These are phyloP conservation scores for Trialeurodes vaporariorum DNA, from an alignment of 1,140 invertebrate species.

Conservation along the genomic window DNA sequence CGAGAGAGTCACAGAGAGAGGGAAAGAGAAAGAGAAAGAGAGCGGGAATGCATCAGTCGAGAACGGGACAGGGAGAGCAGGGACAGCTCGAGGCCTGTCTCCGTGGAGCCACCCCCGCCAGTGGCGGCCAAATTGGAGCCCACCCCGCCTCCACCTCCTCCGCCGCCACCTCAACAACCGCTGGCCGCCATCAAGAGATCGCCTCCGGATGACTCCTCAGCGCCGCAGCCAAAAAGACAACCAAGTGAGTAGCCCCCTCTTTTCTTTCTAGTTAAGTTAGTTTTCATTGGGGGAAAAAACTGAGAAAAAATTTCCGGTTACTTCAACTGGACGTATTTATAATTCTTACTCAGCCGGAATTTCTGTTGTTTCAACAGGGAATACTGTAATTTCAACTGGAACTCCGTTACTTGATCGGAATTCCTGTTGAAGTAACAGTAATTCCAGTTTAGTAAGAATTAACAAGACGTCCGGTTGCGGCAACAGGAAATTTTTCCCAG, in stretches of 20 bases:
- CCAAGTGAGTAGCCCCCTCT: slow-evolving; percentile 45
- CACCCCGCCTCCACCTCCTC: slow-evolving; percentile 33
- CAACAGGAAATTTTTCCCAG: too few species aligned
- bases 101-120: slow-evolving; percentile 28
- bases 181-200: slow-evolving; percentile 35
- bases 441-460: too few species aligned
- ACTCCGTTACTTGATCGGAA: too few species aligned
- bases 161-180: slow-evolving; percentile 26
- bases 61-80: slow-evolving; percentile 29
- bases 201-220: slow-evolving; percentile 37
- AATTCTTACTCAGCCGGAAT: too few species aligned
- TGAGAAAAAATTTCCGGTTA: too few species aligned
- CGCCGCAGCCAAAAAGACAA: slow-evolving; percentile 53
- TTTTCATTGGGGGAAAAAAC: too few species aligned
- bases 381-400: too few species aligned
- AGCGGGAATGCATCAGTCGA: slow-evolving; percentile 21
- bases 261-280: too few species aligned
- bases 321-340: too few species aligned
- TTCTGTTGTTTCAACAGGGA: too few species aligned
- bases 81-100: slow-evolving; percentile 25
- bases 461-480: too few species aligned
- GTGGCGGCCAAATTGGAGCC: slow-evolving; percentile 19
- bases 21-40: neutral
- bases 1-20: neutral
- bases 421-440: too few species aligned